A percentile compares a stretch with the other conserved stretches of the same genome.
phyloP scores from a whole-genome alignment of 2,797 vertebrate genomes.

The Pseudomugil gertrudae region DNA sequence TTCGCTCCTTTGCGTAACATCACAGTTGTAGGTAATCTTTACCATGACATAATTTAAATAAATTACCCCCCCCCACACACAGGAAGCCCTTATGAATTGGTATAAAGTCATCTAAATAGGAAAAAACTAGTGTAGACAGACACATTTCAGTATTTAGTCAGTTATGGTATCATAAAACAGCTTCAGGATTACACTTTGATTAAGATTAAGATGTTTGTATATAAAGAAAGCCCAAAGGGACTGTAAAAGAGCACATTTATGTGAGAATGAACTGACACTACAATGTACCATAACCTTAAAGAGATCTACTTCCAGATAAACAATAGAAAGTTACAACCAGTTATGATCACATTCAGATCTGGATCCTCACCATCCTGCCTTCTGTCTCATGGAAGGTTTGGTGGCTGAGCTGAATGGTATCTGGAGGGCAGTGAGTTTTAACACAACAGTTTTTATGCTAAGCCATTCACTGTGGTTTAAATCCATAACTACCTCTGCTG shows the following conservation, averaged over 20 bases:
- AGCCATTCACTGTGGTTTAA: slow-evolving; percentile 55
- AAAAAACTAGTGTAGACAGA: no score
- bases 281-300: no score
- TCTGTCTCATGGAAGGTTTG: slow-evolving; percentile 25
- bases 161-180: slow-evolving; percentile 6
- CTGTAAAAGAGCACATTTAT: slow-evolving; percentile 16
- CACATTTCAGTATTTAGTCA: no score
- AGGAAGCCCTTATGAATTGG: no score
- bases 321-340: slow-evolving; percentile 14
- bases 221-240: slow-evolving; percentile 4
- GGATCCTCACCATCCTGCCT: slow-evolving; percentile 6
- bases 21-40: no score
- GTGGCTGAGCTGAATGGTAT: slow-evolving; percentile 40
- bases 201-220: slow-evolving; percentile 40
- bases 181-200: slow-evolving; percentile 49
- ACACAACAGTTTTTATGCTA: slow-evolving; percentile 67
- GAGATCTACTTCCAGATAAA: slow-evolving; percentile 13
- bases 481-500: slow-evolving; percentile 50
- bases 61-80: no score
- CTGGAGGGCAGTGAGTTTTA: slow-evolving; percentile 36
- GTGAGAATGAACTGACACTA: slow-evolving; percentile 6
- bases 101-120: no score
- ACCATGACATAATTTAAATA: no score
- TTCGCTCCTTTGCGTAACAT: no score
- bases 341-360: slow-evolving; percentile 26